Conservation (phyloP, 2,888 invertebrate genomes). For the Cancer borealis region DNA sequence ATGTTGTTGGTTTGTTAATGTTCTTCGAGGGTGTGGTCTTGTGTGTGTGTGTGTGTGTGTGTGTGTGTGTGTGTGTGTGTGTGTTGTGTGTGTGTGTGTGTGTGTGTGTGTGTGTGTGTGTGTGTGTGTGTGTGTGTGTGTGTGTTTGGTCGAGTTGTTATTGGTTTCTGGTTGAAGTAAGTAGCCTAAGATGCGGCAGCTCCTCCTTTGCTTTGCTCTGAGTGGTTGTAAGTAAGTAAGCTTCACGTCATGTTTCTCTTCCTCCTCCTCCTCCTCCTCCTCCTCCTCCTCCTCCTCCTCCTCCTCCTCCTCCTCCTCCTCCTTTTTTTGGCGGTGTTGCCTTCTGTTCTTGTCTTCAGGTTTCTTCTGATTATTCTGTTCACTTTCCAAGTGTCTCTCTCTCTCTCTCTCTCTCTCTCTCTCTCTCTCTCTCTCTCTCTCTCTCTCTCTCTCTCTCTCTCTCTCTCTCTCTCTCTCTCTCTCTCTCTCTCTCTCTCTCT, state of each 20-base stretch:
- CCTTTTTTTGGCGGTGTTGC: neutral
- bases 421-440: conserved; percentile 43
- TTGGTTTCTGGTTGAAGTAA: neutral
- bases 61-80: conserved; percentile 2
- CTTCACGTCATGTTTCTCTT: neutral
- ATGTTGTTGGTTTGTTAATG: neutral
- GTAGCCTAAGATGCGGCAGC: neutral
- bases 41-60: conserved; percentile 22
- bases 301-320: neutral
- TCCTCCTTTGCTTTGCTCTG: neutral
- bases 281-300: neutral
- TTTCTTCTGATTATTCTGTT: neutral
- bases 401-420: neutral
- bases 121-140: neutral
- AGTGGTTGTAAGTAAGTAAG: neutral
- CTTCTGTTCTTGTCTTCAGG: neutral
- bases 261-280: neutral
- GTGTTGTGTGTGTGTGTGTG: neutral
- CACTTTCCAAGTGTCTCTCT: neutral
- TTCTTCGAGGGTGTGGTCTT: neutral
- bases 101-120: neutral
- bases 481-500: conserved; percentile 44
- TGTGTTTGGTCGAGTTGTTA: neutral
- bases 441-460: neutral
- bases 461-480: conserved; percentile 34